These are phyloP conservation scores for Tetranychus urticae DNA, from an alignment of 1,140 invertebrate genomes.

Conservation along the genomic window DNA sequence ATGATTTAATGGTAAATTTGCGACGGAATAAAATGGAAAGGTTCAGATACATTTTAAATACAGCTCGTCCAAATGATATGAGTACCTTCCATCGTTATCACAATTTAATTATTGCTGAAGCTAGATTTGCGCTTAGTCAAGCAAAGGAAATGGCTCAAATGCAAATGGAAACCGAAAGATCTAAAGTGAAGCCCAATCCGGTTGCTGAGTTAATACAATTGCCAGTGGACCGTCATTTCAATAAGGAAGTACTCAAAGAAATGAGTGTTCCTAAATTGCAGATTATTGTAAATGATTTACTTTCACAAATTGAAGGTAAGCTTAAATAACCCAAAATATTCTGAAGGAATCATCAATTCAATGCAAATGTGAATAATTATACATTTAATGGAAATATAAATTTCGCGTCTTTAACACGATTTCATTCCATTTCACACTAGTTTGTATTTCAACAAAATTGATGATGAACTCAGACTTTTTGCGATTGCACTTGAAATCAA, in stretches of 20 bases:
- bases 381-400: no score
- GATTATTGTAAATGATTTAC: slow-evolving; percentile 39
- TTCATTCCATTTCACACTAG: not conserved
- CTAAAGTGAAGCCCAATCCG: slow-evolving; percentile 49
- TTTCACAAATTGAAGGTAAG: not conserved
- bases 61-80: not conserved
- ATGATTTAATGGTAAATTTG: not conserved
- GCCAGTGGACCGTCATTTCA: slow-evolving; percentile 51
- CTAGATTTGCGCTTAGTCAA: slow-evolving; percentile 24
- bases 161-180: slow-evolving; percentile 72
- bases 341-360: no score
- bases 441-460: not conserved
- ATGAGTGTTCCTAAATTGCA: slow-evolving; percentile 85
- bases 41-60: not conserved
- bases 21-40: not conserved
- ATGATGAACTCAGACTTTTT: no score
- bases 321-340: no score
- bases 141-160: slow-evolving; percentile 72
- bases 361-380: no score
- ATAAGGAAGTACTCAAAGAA: slow-evolving; percentile 55
- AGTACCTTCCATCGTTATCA: slow-evolving; percentile 3
- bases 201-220: slow-evolving; percentile 33
- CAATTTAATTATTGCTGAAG: slow-evolving; percentile 1
- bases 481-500: no score
- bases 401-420: not conserved